Evolutionary conservation across 2,113 vertebrate genomes (phyloP).

Genomic region (Typhlomys cinereus): DNA sequence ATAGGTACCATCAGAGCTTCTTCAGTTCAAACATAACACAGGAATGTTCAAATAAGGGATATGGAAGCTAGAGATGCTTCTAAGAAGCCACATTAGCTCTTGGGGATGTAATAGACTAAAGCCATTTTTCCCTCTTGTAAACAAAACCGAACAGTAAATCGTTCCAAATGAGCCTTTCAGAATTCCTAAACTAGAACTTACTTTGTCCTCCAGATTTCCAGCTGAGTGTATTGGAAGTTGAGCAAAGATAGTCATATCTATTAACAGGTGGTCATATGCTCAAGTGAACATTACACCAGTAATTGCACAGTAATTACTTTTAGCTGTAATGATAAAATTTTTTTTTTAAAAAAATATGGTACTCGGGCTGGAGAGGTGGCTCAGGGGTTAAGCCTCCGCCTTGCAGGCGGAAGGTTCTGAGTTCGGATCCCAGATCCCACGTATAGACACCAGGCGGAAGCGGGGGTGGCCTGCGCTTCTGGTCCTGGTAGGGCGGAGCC

Average conservation of each 20-base stretch:
- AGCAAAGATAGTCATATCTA: not conserved
- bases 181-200: not conserved
- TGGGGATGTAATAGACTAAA: not conserved
- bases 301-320: too few species aligned
- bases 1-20: not conserved
- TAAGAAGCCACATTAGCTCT: conserved; percentile 5
- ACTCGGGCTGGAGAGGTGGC: too few species aligned
- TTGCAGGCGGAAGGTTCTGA: too few species aligned
- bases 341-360: not conserved
- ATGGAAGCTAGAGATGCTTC: conserved; percentile 34
- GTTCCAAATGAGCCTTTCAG: too few species aligned
- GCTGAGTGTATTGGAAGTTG: not conserved
- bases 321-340: not conserved
- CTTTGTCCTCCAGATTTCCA: not conserved
- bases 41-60: not conserved
- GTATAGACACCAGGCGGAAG: too few species aligned
- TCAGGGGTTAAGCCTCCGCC: too few species aligned
- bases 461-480: too few species aligned
- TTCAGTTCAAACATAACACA: not conserved
- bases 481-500: too few species aligned
- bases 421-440: too few species aligned
- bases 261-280: not conserved
- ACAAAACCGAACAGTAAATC: not conserved
- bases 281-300: not conserved
- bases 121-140: conserved; percentile 26